Evolutionary conservation across 2,797 vertebrate genomes (phyloP), one percentile per base, ranked within the genome.

Genomic region (Acipenser oxyrinchus): DNA sequence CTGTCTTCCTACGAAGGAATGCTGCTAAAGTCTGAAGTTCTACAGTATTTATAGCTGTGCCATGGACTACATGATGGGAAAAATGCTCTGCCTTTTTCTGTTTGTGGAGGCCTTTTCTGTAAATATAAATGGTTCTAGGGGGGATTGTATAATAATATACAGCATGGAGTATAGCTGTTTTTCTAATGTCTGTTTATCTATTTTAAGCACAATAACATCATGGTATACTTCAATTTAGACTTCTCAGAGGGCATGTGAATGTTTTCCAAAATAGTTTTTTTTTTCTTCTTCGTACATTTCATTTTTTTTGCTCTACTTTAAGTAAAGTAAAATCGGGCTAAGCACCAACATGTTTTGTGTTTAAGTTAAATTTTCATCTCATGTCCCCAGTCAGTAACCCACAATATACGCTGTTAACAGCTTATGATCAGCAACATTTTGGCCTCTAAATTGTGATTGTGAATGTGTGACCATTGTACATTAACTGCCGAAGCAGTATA

Each of bases 61-160:
- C 12, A 49, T 60, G 11, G 10, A 18, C 57, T 63, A 13, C 53
- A 50, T 10, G 8, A 10, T 23, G 67, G 48, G 7, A 15, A 49
- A 11, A 8, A 15, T 15, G 4, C 57, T 8, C 50, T 65, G 48
- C 65, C n/a, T 6, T 49, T 48, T 60, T 23, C 55, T 65, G n/a
- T 66, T 60, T 61, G 49, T 49, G 18, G 63, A 69, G 53, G 8
- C 7, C 49, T 62, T 48, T 58, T 65, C 53, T 69, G 63, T 53
- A 61, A 12, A 65, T 61, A 61, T 52, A 18, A 65, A 66, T 65
- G 15, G 12, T 15, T 37, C 55, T 64, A 37, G 10, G 18, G 48
- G 67, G 62, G 62, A 55, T 68, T 15, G 6, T 58, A 57, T n/a
- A 37, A 37, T 68, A 64, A 58, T 64, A 62, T 18, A 8, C n/a